Evolutionary conservation across 2,888 invertebrate genomes (phyloP), one percentile per base, ranked within the genome.

Genomic region (Pogonocherus hispidulus): DNA sequence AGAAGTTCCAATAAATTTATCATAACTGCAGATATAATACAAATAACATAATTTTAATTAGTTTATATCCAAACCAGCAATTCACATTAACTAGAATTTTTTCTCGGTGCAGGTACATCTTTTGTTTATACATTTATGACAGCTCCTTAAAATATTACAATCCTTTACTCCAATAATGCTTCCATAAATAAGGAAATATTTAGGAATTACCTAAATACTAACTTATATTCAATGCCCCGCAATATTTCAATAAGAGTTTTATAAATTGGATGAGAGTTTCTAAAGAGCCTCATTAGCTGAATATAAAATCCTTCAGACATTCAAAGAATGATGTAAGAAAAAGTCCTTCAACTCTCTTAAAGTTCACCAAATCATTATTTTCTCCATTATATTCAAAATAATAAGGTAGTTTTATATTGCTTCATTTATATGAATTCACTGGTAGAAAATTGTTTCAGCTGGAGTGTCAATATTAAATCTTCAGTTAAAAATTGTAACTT

Each of bases 221-320:
- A 27, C 27, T 27, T 27, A 27, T 27, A n/a, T 41, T 3, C 41
- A 41, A n/a, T 37, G 52, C 19, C 27, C 52, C 52, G 52, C 14
- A 41, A 41, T 41, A n/a, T 67, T 56, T 67, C 62, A 66, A 67
- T 66, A 66, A 52, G 32, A 57, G 60, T 60, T 72, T 69, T 52
- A 69, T 69, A 70, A 70, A 65, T 60, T 70, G 59, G 59, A 51
- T 49, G 54, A 55, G 47, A 52, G 67, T 62, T 72, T 64, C 56
- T 66, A 56, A 68, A 72, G 70, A 57, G 63, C 68, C 74, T 74
- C 74, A 74, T 74, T 74, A 74, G 72, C 70, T 56, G 70, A 71
- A 72, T 67, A 67, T 73, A 65, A 71, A 73, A 70, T 69, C 66
- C 72, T 74, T 70, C 66, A 73, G 74, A 74, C 52, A 62, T 72